Percentiles rank a stretch among this genome's conserved stretches.
Conservation (phyloP, 2,797 vertebrate species). For the Pangasius krempfi region DNA sequence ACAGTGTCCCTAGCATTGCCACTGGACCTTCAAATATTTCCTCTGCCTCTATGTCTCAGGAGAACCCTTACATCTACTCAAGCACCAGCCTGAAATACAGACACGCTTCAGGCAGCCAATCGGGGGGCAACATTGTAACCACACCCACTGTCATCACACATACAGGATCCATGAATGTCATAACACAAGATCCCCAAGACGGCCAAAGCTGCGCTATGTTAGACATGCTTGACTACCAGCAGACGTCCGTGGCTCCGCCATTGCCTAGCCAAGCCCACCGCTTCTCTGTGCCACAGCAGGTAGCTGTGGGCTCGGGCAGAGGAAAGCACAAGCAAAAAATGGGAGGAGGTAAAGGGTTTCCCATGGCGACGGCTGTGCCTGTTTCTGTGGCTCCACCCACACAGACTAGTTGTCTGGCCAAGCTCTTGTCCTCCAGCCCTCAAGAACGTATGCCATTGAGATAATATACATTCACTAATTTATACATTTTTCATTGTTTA, state of each 20-base stretch:
- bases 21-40: constrained; percentile 53
- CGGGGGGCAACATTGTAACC: constrained; percentile 30
- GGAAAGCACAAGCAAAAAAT: constrained; percentile 74
- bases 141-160: constrained; percentile 72
- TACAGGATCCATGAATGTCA: constrained; percentile 66
- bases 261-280: constrained; percentile 61
- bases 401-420: constrained; percentile 79
- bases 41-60: constrained; percentile 57
- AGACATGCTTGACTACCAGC: constrained; percentile 65
- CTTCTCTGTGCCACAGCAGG: constrained; percentile 70
- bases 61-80: constrained; percentile 69
- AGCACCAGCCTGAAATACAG: constrained; percentile 75
- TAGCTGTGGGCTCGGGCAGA: constrained; percentile 52
- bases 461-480: not conserved
- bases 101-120: constrained; percentile 58
- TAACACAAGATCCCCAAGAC: constrained; percentile 45
- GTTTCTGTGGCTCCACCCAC: constrained; percentile 45
- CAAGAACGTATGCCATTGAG: constrained; percentile 68
- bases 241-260: constrained; percentile 48
- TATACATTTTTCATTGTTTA: not conserved
- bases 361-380: constrained; percentile 38
- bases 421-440: constrained; percentile 76
- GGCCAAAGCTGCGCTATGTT: constrained; percentile 64
- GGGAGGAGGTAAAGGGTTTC: constrained; percentile 55
- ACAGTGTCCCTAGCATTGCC: constrained; percentile 55